These are phyloP conservation scores for Acridotheres tristis DNA, from an alignment of 2,797 vertebrate genomes.

Conservation along the genomic window DNA sequence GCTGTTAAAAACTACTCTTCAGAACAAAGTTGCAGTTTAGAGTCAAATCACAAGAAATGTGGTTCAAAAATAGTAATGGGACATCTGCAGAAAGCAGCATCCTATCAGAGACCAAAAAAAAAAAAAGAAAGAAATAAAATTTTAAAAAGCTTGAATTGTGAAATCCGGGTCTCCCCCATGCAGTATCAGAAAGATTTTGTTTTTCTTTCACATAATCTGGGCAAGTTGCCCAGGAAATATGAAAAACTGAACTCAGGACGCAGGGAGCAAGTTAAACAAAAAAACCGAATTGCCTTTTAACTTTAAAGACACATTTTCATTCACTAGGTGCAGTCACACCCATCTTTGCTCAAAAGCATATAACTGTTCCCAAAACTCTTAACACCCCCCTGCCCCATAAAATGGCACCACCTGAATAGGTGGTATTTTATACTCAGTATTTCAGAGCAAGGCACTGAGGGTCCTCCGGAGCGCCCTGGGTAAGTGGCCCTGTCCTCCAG, in stretches of 20 bases:
- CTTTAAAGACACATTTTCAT: not conserved
- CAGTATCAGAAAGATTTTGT: conserved; percentile 32
- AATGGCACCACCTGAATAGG: not conserved
- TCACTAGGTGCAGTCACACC: not conserved
- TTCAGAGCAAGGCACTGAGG: not conserved
- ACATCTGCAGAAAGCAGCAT: not conserved
- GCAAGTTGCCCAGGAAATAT: conserved; percentile 58
- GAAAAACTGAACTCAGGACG: conserved; percentile 56
- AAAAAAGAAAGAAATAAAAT: not conserved
- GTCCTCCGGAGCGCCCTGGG: too few species aligned
- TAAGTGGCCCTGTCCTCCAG: not conserved
- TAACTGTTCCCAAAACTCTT: not conserved
- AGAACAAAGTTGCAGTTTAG: not conserved
- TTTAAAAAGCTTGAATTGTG: not conserved
- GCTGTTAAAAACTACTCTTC: not conserved
- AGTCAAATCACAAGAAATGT: not conserved
- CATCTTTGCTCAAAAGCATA: not conserved
- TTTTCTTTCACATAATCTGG: conserved; percentile 44
- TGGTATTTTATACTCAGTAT: fast-evolving
- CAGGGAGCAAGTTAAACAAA: conserved; percentile 34
- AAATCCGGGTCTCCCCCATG: not conserved
- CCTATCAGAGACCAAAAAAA: not conserved
- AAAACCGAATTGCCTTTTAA: conserved; percentile 4
- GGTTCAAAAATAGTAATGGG: not conserved
- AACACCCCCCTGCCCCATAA: fast-evolving